Evolutionary conservation across 2,888 invertebrate genomes (phyloP).

Genomic region (Gymnoscelis rufifasciata): DNA sequence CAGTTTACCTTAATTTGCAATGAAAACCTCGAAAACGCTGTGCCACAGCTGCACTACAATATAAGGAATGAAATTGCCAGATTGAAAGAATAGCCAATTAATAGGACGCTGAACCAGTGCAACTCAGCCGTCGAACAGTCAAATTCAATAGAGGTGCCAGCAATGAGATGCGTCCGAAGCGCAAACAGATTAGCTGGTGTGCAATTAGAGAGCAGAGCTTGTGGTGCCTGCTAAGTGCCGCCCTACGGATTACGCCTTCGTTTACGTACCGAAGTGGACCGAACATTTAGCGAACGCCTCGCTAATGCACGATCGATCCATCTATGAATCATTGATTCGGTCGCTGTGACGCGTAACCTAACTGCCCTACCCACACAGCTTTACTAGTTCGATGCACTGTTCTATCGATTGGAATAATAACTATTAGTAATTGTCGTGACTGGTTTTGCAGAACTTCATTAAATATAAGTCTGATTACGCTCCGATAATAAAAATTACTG

Average conservation of each 20-base stretch:
- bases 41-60: not conserved
- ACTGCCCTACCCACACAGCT: conserved; percentile 7
- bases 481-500: no score
- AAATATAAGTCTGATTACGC: not conserved
- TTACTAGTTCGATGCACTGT: conserved; percentile 6
- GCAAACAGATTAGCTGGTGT: conserved; percentile 71
- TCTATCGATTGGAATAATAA: conserved; percentile 8
- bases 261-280: conserved; percentile 62
- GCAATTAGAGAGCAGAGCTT: conserved; percentile 71
- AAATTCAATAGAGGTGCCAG: conserved; percentile 33
- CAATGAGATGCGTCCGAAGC: conserved; percentile 60
- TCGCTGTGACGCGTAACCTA: conserved; percentile 22
- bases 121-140: conserved; percentile 20
- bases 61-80: not conserved
- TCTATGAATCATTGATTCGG: conserved; percentile 58
- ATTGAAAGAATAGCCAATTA: conserved; percentile 1
- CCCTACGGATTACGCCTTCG: conserved; percentile 70
- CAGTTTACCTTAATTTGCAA: not conserved
- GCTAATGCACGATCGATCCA: conserved; percentile 62
- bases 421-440: not conserved
- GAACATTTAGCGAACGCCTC: conserved; percentile 56
- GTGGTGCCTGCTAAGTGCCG: conserved; percentile 71
- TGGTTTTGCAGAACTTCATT: not conserved
- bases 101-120: conserved; percentile 2
- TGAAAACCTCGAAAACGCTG: not conserved